Conservation (phyloP, 2,888 invertebrate genomes). For the Folsomia candida region DNA sequence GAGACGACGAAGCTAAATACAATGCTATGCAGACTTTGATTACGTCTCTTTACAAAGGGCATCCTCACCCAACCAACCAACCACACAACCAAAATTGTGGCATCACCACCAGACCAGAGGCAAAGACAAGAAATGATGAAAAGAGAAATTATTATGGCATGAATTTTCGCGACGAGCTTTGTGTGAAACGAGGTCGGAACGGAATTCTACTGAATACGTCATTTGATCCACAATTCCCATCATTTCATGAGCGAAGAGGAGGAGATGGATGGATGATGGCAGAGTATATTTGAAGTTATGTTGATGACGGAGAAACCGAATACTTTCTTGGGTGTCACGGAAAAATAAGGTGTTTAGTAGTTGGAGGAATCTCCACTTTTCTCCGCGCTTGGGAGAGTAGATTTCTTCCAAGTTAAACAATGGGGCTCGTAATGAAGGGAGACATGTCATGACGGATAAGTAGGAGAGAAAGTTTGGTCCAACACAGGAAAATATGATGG, state of each 20-base stretch:
- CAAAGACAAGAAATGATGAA: neutral
- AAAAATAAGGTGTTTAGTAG: neutral
- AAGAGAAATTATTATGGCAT: neutral
- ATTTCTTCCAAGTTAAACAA: slow-evolving; percentile 8
- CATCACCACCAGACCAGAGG: too few relatives aligned
- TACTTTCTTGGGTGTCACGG: neutral
- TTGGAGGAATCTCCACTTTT: neutral
- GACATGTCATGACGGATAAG: neutral
- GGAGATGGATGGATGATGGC: neutral
- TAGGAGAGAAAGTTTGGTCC: neutral
- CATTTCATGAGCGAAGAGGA: neutral
- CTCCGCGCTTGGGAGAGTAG: neutral
- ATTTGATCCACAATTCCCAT: neutral
- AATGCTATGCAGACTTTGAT: too few relatives aligned
- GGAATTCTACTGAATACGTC: too few relatives aligned
- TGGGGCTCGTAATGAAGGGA: neutral
- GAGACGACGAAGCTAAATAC: too few relatives aligned
- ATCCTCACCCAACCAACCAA: too few relatives aligned
- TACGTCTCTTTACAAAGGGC: too few relatives aligned
- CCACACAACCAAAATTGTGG: too few relatives aligned
- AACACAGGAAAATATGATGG: too few relatives aligned
- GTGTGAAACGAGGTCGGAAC: neutral
- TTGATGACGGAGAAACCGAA: neutral
- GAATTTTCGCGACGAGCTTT: neutral
- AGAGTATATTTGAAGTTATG: neutral